Evolutionary conservation across 2,888 invertebrate species (phyloP), one percentile per base, ranked within the genome.

Genomic region (Hemicrepidius hirtus): DNA sequence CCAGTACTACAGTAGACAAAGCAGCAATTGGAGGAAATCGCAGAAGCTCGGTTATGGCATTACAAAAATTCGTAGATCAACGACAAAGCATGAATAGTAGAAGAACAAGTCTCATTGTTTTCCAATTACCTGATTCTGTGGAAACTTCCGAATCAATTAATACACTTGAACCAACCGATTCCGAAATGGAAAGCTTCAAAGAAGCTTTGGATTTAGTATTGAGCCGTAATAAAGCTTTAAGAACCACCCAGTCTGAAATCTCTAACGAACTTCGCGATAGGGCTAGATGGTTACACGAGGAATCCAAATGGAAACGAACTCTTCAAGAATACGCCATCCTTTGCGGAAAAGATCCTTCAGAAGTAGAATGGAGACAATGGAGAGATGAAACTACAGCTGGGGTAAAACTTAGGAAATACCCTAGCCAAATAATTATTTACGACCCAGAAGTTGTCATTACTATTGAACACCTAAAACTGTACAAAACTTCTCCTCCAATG

Each of bases 331-430:
- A 79, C 50, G 78, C 80, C 0, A 81, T 82, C 24, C 73, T 82
- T 6, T 66, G 77, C 21, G 81, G 80, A 10, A 75, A 76, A 55
- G 75, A 82, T 72, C 81, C 81, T 1, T 55, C 73, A 1, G 32
- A 57, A 5, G 76, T 82, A 5, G 74, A 77, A 41, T 81, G 81
- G 81, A 74, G 81, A n/a, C 82, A 82, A 57, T 82, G 82, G 82
- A 76, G 80, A 55, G 77, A 79, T 35, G 75, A 75, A 35, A 57
- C 73, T 18, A 81, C 81, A 0, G 70, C 78, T 6, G 67, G 77
- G 41, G 74, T 82, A 3, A 75, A 67, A 28, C 71, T 75, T 20
- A 68, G 77, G 3, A 60, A 65, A 10, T 78, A 76, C 62, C 55
- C 67, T 1, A 63, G 40, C 7, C 13, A 64, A 12, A 63, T 44